Evolutionary conservation across 2,888 invertebrate genomes (phyloP).

Genomic region (Luperina nickerlii): DNA sequence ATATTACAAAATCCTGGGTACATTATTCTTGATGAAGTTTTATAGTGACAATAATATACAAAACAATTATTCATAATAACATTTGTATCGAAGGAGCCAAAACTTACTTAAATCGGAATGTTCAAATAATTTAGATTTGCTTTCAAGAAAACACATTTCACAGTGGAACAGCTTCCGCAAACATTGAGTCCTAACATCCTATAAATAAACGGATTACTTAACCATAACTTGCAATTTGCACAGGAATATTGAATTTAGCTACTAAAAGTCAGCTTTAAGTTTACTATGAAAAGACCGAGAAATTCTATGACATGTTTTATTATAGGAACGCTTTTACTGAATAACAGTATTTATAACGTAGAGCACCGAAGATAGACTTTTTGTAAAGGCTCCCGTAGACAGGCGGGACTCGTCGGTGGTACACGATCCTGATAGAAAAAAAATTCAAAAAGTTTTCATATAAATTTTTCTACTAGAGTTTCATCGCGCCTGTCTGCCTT

Average conservation of each 20-base stretch:
- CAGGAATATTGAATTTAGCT: slow-evolving; percentile 23
- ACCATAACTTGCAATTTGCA: slow-evolving; percentile 42
- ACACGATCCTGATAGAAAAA: too few species aligned
- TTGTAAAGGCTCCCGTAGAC: not conserved
- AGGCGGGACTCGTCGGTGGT: not conserved
- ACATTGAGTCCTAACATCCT: slow-evolving; percentile 7
- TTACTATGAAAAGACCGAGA: slow-evolving; percentile 32
- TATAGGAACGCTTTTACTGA: not conserved
- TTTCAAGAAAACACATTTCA: slow-evolving; percentile 5
- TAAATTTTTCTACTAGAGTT: not conserved
- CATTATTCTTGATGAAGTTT: not conserved
- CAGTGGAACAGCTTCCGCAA: slow-evolving; percentile 12
- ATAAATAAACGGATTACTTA: slow-evolving; percentile 32
- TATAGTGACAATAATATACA: not conserved
- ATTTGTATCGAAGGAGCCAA: not conserved
- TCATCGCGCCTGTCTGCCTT: not conserved
- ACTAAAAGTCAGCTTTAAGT: slow-evolving; percentile 34
- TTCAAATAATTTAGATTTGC: not conserved
- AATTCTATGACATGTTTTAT: slow-evolving; percentile 20
- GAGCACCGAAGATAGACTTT: not conserved
- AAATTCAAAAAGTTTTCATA: too few species aligned
- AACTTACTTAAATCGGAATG: not conserved
- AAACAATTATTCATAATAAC: not conserved
- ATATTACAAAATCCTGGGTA: not conserved
- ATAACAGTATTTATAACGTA: not conserved